Conservation (phyloP, 2,888 invertebrate genomes). For the Morpho deidamia region DNA sequence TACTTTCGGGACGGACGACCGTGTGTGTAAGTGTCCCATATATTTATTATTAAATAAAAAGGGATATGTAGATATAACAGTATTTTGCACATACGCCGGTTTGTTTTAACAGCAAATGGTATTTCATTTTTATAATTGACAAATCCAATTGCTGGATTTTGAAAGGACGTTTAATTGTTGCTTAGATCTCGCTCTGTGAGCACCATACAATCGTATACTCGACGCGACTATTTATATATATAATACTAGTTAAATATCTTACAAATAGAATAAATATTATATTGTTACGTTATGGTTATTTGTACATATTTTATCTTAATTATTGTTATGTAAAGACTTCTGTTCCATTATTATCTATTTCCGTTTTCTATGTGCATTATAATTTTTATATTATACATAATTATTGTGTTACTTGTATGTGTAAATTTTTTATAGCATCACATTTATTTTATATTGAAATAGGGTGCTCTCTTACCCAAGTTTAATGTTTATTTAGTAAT, state of each 20-base stretch:
- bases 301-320: constrained; percentile 50
- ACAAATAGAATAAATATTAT: constrained; percentile 32
- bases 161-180: not conserved
- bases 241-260: constrained; percentile 23
- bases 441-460: not conserved
- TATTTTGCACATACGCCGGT: no score
- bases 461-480: not conserved
- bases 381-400: constrained; percentile 16
- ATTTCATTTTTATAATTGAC: no score
- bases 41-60: no score
- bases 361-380: constrained; percentile 23
- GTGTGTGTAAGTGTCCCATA: no score
- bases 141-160: not conserved
- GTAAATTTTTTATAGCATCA: constrained; percentile 12
- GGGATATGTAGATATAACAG: no score
- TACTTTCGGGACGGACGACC: no score
- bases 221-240: constrained; percentile 5
- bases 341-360: constrained; percentile 45
- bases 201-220: not conserved
- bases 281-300: constrained; percentile 54
- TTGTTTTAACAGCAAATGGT: no score
- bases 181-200: not conserved
- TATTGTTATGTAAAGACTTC: constrained; percentile 67
- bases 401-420: constrained; percentile 7
- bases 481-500: not conserved